Evolutionary conservation across 2,113 vertebrate species (phyloP).

Genomic region (Meriones unguiculatus): DNA sequence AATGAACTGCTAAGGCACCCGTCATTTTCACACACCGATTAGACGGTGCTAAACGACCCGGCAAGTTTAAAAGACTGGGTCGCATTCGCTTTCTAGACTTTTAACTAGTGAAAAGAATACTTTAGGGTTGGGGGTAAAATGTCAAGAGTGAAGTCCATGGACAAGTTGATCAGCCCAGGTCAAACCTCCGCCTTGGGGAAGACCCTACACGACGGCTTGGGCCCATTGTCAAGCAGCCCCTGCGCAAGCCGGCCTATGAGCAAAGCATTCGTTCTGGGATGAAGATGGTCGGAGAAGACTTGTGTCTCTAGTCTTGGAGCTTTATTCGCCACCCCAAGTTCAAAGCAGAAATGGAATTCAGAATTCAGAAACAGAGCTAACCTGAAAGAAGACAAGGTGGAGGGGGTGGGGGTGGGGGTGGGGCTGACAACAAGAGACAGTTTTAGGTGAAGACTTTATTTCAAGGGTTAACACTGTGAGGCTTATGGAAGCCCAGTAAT

Average conservation of each 20-base stretch:
- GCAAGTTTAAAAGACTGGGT: constrained; percentile 45
- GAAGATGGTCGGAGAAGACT: neutral
- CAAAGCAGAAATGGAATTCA: neutral
- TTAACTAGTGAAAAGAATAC: neutral
- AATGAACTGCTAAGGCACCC: neutral
- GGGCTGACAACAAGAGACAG: neutral
- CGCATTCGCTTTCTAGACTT: neutral
- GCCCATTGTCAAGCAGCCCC: neutral
- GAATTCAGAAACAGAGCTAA: neutral
- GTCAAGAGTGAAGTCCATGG: neutral
- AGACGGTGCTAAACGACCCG: neutral
- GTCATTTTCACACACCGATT: neutral
- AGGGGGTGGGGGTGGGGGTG: neutral
- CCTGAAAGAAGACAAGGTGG: neutral
- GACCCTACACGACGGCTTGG: neutral
- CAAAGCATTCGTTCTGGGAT: neutral
- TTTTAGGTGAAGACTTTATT: neutral
- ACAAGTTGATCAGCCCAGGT: neutral
- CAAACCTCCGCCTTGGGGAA: neutral
- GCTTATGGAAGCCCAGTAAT: neutral
- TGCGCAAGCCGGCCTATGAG: neutral
- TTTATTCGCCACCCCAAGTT: neutral
- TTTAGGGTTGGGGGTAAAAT: neutral
- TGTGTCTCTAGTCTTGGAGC: neutral
- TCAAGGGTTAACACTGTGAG: neutral